Percentiles rank a stretch among this genome's conserved stretches.
phyloP scores from a whole-genome alignment of 2,113 vertebrate species.

The Sterrhoptilus dennistouni region DNA sequence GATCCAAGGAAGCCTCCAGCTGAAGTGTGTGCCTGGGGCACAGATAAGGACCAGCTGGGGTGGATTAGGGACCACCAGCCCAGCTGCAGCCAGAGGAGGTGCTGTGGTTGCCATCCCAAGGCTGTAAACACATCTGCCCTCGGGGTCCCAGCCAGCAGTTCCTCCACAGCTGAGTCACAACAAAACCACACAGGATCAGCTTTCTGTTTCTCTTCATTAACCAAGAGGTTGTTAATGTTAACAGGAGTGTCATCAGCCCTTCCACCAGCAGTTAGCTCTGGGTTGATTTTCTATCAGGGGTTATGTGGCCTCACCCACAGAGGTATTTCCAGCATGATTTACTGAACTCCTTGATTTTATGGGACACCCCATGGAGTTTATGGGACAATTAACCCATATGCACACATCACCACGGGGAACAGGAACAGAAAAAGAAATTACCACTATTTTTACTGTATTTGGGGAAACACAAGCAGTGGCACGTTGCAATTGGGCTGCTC shows the following conservation, averaged over 20 bases:
- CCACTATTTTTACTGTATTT: neutral
- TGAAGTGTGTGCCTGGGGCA: neutral
- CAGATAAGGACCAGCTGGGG: neutral
- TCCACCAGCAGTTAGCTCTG: neutral
- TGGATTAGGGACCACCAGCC: neutral
- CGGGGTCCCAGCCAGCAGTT: neutral
- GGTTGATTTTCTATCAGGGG: neutral
- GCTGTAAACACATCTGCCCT: neutral
- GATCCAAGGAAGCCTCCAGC: neutral
- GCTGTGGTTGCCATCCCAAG: neutral
- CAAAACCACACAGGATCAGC: neutral
- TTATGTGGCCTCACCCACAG: neutral
- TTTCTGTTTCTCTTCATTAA: neutral
- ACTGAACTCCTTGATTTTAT: neutral
- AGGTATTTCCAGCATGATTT: neutral
- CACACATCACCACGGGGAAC: neutral
- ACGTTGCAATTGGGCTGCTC: neutral
- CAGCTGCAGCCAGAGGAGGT: neutral
- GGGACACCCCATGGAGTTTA: neutral
- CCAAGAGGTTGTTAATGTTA: neutral
- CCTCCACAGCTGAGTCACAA: neutral
- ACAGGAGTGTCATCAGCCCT: neutral
- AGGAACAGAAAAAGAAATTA: neutral
- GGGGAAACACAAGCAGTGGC: neutral
- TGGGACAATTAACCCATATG: rapidly evolving